These are phyloP conservation scores for Lasiurus borealis DNA, from an alignment of 2,113 vertebrate species.

Conservation along the genomic window DNA sequence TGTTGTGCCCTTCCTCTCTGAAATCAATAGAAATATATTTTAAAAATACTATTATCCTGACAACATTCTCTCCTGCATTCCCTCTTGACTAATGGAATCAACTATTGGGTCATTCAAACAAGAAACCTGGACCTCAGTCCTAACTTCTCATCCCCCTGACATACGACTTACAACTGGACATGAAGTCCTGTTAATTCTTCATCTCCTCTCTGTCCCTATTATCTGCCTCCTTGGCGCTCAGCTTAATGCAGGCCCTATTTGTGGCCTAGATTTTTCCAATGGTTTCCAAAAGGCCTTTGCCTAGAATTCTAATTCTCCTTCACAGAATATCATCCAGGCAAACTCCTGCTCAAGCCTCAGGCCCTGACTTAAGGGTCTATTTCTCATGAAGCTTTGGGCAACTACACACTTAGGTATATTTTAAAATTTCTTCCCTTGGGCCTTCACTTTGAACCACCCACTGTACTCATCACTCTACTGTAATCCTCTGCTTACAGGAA, in stretches of 20 bases:
- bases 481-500: background rate
- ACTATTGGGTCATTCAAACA: background rate
- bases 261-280: background rate
- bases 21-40: no score
- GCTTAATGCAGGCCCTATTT: background rate
- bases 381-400: background rate
- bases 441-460: background rate
- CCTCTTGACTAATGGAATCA: background rate
- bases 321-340: background rate
- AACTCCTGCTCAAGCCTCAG: background rate
- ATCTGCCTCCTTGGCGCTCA: background rate
- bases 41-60: background rate
- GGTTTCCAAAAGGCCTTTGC: background rate
- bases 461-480: background rate
- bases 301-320: background rate
- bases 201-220: background rate
- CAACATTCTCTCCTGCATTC: background rate
- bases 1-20: no score
- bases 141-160: background rate
- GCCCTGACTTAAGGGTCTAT: background rate
- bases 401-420: background rate
- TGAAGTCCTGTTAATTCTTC: background rate
- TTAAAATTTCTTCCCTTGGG: background rate
- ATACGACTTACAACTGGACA: background rate
- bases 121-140: background rate